Evolutionary conservation across 1,140 invertebrate species (phyloP).

Genomic region (Trypoxylus dichotomus): DNA sequence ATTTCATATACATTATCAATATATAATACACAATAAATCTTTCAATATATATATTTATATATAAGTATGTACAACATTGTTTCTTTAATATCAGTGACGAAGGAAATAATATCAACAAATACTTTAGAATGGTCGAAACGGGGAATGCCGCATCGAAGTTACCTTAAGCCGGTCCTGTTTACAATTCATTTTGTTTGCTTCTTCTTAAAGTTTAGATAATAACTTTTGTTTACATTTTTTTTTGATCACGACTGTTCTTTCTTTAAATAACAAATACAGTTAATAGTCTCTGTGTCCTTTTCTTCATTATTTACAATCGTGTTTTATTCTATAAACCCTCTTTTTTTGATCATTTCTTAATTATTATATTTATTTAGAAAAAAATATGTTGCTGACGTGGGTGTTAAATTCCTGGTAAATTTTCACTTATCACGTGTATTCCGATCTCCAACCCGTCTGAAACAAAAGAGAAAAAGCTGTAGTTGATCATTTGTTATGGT

Average conservation of each 20-base stretch:
- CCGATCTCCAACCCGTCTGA: slow-evolving; percentile 53
- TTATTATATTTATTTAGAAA: slow-evolving; percentile 16
- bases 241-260: not conserved
- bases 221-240: not conserved
- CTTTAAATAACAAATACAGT: not conserved
- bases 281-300: not conserved
- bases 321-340: not conserved
- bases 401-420: not conserved
- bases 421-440: slow-evolving; percentile 54
- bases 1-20: not conserved
- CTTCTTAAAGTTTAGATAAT: not conserved
- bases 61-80: not conserved
- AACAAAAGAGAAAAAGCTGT: slow-evolving; percentile 43
- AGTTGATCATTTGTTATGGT: too few species aligned
- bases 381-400: slow-evolving; percentile 4
- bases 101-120: slow-evolving; percentile 20
- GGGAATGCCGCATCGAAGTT: not conserved
- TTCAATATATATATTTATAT: not conserved
- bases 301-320: slow-evolving; percentile 14
- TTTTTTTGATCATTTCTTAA: slow-evolving; percentile 7
- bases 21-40: not conserved
- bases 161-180: not conserved
- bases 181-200: not conserved
- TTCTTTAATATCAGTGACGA: not conserved
- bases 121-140: not conserved